Conservation (phyloP, 2,888 invertebrate species). For the Stenotaenia linearis region DNA sequence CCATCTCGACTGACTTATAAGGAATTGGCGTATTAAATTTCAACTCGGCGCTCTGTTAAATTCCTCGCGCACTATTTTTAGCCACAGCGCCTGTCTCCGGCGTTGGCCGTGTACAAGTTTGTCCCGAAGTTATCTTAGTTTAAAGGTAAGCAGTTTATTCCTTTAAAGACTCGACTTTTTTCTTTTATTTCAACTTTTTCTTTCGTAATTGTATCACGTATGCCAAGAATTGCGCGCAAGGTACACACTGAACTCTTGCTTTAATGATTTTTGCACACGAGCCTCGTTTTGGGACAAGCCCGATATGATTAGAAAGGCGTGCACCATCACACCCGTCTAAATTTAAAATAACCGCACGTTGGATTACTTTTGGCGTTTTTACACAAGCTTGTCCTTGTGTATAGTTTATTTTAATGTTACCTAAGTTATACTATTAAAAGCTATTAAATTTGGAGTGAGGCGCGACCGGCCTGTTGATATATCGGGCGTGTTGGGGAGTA, state of each 20-base stretch:
- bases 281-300: background rate
- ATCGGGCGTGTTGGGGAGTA: too few relatives aligned
- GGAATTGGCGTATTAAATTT: conserved; percentile 14
- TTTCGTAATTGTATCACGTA: background rate
- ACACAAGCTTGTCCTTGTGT: background rate
- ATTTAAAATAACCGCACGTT: background rate
- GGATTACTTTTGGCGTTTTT: background rate
- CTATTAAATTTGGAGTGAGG: background rate
- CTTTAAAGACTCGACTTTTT: background rate
- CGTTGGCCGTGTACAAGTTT: conserved; percentile 5
- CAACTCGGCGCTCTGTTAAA: conserved; percentile 1
- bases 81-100: background rate
- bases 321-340: conserved; percentile 3
- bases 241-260: background rate
- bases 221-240: background rate
- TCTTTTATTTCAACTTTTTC: background rate
- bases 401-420: background rate
- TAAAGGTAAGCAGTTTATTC: conserved; percentile 9
- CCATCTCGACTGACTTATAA: background rate
- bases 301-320: conserved; percentile 7
- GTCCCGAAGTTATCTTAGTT: conserved; percentile 2
- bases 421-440: background rate
- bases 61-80: background rate
- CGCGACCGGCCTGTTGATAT: background rate
- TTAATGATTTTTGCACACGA: background rate